Conservation (phyloP, 2,797 vertebrate species). For the Mormyrus hasselquistii region DNA sequence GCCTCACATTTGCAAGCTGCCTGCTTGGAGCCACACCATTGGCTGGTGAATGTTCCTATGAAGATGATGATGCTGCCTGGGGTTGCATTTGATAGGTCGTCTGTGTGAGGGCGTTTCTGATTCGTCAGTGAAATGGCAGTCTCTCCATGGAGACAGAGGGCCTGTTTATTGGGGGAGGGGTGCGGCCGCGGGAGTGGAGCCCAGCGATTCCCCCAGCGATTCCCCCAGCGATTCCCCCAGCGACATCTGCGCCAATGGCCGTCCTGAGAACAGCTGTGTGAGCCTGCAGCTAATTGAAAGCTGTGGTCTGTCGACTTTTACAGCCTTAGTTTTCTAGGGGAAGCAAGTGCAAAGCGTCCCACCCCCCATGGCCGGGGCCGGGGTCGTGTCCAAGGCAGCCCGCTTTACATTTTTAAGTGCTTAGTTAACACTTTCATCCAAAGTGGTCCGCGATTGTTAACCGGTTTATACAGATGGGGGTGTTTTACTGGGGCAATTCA, state of each 20-base stretch:
- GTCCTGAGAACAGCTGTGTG: not conserved
- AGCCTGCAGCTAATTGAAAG: slow-evolving; percentile 18
- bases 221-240: not conserved
- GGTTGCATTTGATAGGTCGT: not conserved
- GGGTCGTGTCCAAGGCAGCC: not conserved
- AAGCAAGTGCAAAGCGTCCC: not conserved
- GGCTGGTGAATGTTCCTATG: not conserved
- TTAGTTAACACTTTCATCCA: not conserved
- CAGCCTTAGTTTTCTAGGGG: not conserved
- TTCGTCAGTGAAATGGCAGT: not conserved
- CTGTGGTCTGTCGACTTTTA: not conserved
- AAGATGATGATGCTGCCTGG: not conserved
- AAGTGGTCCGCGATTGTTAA: not conserved
- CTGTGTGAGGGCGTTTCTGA: not conserved
- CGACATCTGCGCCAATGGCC: not conserved
- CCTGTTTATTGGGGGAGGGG: slow-evolving; percentile 5
- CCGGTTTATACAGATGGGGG: not conserved
- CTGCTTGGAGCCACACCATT: not conserved
- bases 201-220: too few relatives aligned
- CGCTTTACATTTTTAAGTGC: not conserved
- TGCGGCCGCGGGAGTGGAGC: not conserved
- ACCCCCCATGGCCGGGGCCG: not conserved
- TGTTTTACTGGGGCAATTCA: not conserved
- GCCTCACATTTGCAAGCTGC: not conserved
- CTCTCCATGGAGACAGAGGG: not conserved